Conservation (phyloP, 2,888 invertebrate genomes). For the Lasioglossum calceatum region DNA sequence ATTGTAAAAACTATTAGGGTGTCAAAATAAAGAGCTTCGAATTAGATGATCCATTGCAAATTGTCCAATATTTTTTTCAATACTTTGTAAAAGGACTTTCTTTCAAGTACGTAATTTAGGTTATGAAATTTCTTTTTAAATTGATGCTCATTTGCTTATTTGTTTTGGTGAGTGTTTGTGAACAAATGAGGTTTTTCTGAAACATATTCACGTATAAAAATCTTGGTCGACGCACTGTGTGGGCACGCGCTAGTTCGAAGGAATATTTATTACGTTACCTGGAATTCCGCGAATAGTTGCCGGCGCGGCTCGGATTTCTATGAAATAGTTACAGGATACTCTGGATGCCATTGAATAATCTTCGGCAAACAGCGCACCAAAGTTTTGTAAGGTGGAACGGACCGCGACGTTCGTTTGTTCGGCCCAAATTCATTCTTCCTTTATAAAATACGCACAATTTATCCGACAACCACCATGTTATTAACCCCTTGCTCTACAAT, state of each 20-base stretch:
- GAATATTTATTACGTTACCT: constrained; percentile 26
- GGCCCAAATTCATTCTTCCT: not conserved
- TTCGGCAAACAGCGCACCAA: not conserved
- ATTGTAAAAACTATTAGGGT: not conserved
- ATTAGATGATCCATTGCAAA: no score
- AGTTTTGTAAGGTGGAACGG: not conserved
- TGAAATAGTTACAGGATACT: constrained; percentile 23
- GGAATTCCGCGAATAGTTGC: constrained; percentile 18
- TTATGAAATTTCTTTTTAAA: not conserved
- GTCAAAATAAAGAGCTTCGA: not conserved
- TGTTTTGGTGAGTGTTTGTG: no score
- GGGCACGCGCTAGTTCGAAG: not conserved
- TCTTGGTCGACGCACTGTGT: not conserved
- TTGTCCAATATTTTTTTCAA: not conserved
- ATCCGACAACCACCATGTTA: not conserved
- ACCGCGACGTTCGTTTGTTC: not conserved
- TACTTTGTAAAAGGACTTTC: not conserved
- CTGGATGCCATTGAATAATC: constrained; percentile 24
- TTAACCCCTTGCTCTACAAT: not conserved
- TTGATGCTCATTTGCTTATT: not conserved
- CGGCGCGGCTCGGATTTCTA: constrained; percentile 5
- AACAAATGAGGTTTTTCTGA: not conserved
- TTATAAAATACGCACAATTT: not conserved
- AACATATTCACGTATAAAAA: not conserved
- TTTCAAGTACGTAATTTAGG: not conserved